These are phyloP conservation scores for Leptogaster cylindrica DNA, from an alignment of 2,888 invertebrate species.

Conservation along the genomic window DNA sequence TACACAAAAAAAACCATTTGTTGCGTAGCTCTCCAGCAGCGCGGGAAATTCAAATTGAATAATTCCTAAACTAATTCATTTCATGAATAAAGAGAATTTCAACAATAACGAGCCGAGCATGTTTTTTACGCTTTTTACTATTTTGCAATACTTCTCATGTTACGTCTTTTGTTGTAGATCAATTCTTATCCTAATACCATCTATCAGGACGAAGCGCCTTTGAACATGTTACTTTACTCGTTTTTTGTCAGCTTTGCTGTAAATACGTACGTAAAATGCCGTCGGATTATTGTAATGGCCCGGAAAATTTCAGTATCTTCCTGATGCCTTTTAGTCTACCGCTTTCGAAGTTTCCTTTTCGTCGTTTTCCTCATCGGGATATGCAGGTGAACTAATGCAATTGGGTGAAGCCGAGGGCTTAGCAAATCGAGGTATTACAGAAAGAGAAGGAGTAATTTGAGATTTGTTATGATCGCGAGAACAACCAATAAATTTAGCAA, in stretches of 20 bases:
- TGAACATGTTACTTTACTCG: slow-evolving; percentile 46
- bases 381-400: neutral
- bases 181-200: slow-evolving; percentile 27
- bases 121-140: too few relatives aligned
- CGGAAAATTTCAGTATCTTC: slow-evolving; percentile 8
- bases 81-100: too few relatives aligned
- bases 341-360: neutral
- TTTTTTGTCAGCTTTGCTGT: slow-evolving; percentile 45
- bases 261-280: slow-evolving; percentile 15
- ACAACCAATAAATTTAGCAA: neutral
- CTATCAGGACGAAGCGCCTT: slow-evolving; percentile 43
- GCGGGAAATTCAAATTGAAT: too few relatives aligned
- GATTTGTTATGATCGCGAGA: too few relatives aligned
- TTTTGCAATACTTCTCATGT: slow-evolving; percentile 16
- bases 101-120: too few relatives aligned
- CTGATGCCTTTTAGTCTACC: slow-evolving; percentile 45
- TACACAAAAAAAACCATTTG: too few relatives aligned
- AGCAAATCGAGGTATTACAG: too few relatives aligned
- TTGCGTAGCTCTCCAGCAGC: too few relatives aligned
- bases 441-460: too few relatives aligned
- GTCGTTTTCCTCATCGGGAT: neutral
- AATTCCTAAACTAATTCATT: too few relatives aligned
- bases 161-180: neutral
- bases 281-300: slow-evolving; percentile 26
- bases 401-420: too few relatives aligned